Conservation (phyloP, 1,140 invertebrate species). For the Phenacoccus solenopsis region DNA sequence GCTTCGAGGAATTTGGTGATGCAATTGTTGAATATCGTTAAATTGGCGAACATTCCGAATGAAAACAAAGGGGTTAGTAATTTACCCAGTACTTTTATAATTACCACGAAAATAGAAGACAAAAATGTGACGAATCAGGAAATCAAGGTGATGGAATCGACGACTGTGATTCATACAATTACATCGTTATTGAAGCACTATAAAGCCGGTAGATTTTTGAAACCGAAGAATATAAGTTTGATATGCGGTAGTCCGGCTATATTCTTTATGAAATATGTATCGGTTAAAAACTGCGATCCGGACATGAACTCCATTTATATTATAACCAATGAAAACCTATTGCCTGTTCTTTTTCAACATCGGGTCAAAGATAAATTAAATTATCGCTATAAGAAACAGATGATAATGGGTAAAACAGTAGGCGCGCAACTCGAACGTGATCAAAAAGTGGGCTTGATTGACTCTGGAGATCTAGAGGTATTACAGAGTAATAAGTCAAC, state of each 20-base stretch:
- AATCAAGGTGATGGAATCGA: neutral
- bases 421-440: no score
- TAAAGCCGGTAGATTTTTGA: neutral
- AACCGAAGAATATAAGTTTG: neutral
- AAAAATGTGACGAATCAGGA: neutral
- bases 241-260: constrained; percentile 7
- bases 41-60: neutral
- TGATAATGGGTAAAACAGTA: no score
- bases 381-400: no score
- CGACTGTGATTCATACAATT: neutral
- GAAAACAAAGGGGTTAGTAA: neutral
- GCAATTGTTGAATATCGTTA: neutral
- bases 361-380: no score
- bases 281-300: neutral
- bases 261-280: neutral
- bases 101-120: neutral
- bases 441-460: no score
- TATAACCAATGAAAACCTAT: neutral
- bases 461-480: no score
- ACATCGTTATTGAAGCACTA: neutral
- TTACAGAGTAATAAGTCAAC: no score
- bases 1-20: neutral
- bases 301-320: neutral
- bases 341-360: neutral
- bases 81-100: neutral